Evolutionary conservation across 2,888 invertebrate genomes (phyloP), one percentile per base, ranked within the genome.

Genomic region (Mesorhabditis spiculigera): DNA sequence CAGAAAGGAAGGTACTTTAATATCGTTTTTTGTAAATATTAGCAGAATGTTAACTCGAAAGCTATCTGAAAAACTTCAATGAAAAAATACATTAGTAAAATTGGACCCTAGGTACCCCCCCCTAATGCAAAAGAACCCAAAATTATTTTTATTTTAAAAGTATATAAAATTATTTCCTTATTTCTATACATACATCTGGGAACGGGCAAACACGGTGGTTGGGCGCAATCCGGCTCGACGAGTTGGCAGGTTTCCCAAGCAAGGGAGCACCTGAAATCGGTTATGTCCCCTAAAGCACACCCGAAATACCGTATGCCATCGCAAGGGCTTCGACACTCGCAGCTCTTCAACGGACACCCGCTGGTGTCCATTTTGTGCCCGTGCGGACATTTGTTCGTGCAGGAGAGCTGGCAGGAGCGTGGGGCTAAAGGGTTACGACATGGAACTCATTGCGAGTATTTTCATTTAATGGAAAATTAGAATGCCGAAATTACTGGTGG

Each of bases 201-300:
- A 13, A 84, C 82, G 6, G 84, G 83, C 8, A 78, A 68, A 62
- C 85, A 85, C 3, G 85, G 82, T 16, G 77, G 79, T 67, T 75
- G 69, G 0, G 74, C 75, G 74, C 85, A 85, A 43, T 84, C 81
- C 13, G 83, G 81, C 65, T 84, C 84, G 3, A 85, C 81, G 58
- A 85, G 69, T 68, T 85, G 85, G 67, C 85, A 85, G 10, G 74
- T 71, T 63, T 85, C 80, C 50, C 76, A 77, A 43, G 69, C 45
- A 62, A 77, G 77, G 5, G 72, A 72, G 64, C 84, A 84, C 50
- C 82, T 82, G 41, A 43, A 78, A 68, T 50, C 45, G 28, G 28
- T n/a, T 5, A 45, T 10, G 13, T 13, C 3, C 42, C 16, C 8
- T 13, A 66, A n/a, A 43, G 42, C 0, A 50, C 13, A 43, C 4